Evolutionary conservation across 2,797 vertebrate genomes (phyloP), one percentile per base, ranked within the genome.

Genomic region (Sebastes nivosus): DNA sequence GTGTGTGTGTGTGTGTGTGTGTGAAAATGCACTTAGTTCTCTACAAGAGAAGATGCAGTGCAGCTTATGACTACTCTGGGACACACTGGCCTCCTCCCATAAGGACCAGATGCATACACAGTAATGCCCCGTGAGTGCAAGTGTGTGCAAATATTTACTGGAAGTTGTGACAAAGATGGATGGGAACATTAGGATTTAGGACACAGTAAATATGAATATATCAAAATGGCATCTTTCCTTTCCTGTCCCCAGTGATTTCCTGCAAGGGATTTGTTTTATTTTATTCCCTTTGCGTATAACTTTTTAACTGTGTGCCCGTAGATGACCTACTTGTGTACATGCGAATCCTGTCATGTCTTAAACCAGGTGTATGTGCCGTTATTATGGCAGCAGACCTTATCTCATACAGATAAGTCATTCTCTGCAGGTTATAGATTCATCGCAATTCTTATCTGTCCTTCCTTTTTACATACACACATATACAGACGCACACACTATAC

Each of bases 91-190:
- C 58, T 71, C 54, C 52, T 85, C 71, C 52, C 78, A 67, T 64
- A 79, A 70, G 77, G 52, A 77, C 3, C 12, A 61, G 73, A 76
- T 2, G 29, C 74, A 79, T 46, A 67, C 61, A 57, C 22, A 24
- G 12, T 65, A 70, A 75, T 63, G 67, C 68, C 75, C 72, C 55
- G 55, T 32, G 75, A 80, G 30, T 57, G 55, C 12, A 25, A 80
- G 60, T 75, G 52, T 86, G 59, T 67, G 67, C 69, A 90, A 85
- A 92, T 89, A 86, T 90, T 90, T 88, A 83, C 82, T 30, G 57
- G 38, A 66, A 4, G 16, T 24, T 32, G 34, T 68, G 79, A 88
- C 80, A 79, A 55, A 83, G 87, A 92, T 24, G 61, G 74, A 89
- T 78, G 67, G 59, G 55, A 66, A 74, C 67, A 74, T 88, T 67